phyloP scores from a whole-genome alignment of 2,888 invertebrate genomes.

The Hylaea fasciaria region DNA sequence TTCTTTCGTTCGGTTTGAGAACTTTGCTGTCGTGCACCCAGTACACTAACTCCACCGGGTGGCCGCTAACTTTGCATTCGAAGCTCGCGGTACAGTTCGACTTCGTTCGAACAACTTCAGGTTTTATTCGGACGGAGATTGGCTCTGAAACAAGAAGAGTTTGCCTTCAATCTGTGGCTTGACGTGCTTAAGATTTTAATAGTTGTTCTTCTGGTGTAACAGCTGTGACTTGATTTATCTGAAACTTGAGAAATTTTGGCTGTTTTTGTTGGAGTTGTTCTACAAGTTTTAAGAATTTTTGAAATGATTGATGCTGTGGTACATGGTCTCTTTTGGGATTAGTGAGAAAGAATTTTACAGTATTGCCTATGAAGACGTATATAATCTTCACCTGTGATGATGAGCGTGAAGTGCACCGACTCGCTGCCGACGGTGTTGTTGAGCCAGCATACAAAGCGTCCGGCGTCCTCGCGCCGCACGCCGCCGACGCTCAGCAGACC shows the following conservation, averaged over 20 bases:
- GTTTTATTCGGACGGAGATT: slow-evolving; percentile 91
- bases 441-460: slow-evolving; percentile 95
- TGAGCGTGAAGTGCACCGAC: slow-evolving; percentile 90
- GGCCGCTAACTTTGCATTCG: slow-evolving; percentile 94
- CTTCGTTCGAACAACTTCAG: slow-evolving; percentile 91
- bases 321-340: not conserved
- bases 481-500: slow-evolving; percentile 88
- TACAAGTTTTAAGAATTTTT: slow-evolving; percentile 1
- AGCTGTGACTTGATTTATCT: slow-evolving; percentile 21
- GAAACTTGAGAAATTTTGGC: slow-evolving; percentile 8
- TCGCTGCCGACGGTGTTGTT: slow-evolving; percentile 95
- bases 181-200: slow-evolving; percentile 18
- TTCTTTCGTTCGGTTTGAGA: slow-evolving; percentile 84
- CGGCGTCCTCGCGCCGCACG: slow-evolving; percentile 91
- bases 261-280: slow-evolving; percentile 17
- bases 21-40: slow-evolving; percentile 93
- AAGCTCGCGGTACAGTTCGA: slow-evolving; percentile 93
- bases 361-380: no score
- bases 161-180: slow-evolving; percentile 20
- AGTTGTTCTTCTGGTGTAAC: slow-evolving; percentile 18
- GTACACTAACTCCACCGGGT: slow-evolving; percentile 91
- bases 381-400: slow-evolving; percentile 89
- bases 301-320: no score
- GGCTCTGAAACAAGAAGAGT: slow-evolving; percentile 84
- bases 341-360: no score